A percentile compares a stretch with the other conserved stretches of the same genome.
Evolutionary conservation across 2,113 vertebrate genomes (phyloP).

Genomic region (Grus americana): DNA sequence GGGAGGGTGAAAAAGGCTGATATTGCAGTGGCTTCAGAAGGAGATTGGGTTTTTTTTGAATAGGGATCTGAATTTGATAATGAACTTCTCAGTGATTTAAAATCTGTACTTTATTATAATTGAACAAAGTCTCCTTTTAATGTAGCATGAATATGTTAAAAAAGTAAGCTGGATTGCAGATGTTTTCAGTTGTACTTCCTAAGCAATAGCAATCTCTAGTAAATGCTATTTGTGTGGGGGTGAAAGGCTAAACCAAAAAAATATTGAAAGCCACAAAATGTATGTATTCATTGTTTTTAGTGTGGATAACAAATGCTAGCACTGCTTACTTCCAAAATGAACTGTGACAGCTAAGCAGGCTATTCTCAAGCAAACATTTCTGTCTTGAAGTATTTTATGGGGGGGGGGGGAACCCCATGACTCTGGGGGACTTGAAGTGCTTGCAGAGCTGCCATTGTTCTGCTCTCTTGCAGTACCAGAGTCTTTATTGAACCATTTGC

Average conservation of each 20-base stretch:
- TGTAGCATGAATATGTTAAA: background rate
- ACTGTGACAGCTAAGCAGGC: background rate
- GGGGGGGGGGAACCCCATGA: background rate
- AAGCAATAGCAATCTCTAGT: background rate
- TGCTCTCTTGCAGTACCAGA: background rate
- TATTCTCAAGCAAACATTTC: background rate
- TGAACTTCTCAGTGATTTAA: background rate
- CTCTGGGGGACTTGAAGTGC: background rate
- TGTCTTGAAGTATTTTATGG: background rate
- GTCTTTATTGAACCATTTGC: background rate
- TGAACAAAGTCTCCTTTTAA: background rate
- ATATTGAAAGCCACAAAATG: background rate
- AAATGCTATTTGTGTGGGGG: background rate
- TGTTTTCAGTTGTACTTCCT: background rate
- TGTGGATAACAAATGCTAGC: background rate
- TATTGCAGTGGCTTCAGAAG: fast-evolving
- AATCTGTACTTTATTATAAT: background rate
- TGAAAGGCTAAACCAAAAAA: background rate
- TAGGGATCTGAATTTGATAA: background rate
- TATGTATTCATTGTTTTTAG: background rate
- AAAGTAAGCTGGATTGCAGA: background rate
- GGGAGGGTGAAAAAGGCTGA: background rate
- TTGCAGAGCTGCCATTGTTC: background rate
- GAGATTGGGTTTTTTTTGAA: background rate
- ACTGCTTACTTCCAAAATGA: background rate